These are phyloP conservation scores for Carterocephalus palaemon DNA, from an alignment of 2,888 invertebrate species.

Conservation along the genomic window DNA sequence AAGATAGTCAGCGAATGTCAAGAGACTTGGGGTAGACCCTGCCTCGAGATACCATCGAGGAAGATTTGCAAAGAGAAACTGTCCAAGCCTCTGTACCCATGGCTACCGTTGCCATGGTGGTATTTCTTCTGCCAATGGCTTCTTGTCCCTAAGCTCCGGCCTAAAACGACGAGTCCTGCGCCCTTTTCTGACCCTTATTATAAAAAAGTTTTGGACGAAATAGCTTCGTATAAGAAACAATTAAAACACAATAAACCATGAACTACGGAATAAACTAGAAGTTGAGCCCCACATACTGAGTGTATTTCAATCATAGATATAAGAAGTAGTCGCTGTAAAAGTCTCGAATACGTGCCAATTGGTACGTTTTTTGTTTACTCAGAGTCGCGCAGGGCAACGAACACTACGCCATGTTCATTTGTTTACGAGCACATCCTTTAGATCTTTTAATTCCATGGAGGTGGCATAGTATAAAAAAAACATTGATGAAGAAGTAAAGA, in stretches of 20 bases:
- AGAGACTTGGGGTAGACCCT: slow-evolving; percentile 30
- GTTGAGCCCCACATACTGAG: too few relatives aligned
- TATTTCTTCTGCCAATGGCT: slow-evolving; percentile 44
- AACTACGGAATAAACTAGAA: too few relatives aligned
- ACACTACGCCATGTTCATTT: too few relatives aligned
- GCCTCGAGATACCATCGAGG: slow-evolving; percentile 41
- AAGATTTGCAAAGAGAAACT: slow-evolving; percentile 39
- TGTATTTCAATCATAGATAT: too few relatives aligned
- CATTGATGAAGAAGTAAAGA: too few relatives aligned
- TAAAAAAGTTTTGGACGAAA: slow-evolving; percentile 34
- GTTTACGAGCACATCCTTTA: too few relatives aligned
- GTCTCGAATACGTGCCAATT: too few relatives aligned
- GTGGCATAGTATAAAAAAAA: too few relatives aligned
- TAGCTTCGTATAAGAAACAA: slow-evolving; percentile 29
- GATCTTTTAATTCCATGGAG: too few relatives aligned
- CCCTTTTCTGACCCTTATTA: slow-evolving; percentile 38
- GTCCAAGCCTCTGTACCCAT: slow-evolving; percentile 30
- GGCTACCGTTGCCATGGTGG: slow-evolving; percentile 45
- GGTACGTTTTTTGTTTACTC: too few relatives aligned
- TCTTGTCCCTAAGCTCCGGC: slow-evolving; percentile 28
- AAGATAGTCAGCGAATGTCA: slow-evolving; percentile 34
- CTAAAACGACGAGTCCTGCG: slow-evolving; percentile 33
- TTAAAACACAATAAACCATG: slow-evolving; percentile 19
- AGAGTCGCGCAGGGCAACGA: too few relatives aligned
- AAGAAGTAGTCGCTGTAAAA: too few relatives aligned